Evolutionary conservation across 2,113 vertebrate genomes (phyloP).

Genomic region (Aspidoscelis tigris): DNA sequence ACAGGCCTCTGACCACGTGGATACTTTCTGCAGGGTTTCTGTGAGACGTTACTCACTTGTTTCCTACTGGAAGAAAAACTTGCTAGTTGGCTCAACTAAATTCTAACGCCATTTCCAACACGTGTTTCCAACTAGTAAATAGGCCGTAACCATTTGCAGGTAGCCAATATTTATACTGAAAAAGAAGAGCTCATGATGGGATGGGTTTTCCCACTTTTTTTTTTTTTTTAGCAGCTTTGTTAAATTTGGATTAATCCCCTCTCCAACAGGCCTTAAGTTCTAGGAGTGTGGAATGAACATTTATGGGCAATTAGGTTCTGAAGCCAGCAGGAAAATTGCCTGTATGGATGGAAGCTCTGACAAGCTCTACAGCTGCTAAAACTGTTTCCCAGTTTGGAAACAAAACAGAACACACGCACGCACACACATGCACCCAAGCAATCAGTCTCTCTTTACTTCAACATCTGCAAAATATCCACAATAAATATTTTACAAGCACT

Average conservation of each 20-base stretch:
- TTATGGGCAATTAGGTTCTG: conserved; percentile 70
- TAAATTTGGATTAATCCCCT: conserved; percentile 69
- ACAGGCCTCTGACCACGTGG: background rate
- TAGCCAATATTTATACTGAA: conserved; percentile 61
- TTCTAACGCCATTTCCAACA: conserved; percentile 52
- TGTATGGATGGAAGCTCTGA: conserved; percentile 58
- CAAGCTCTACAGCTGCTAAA: conserved; percentile 56
- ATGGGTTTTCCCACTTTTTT: conserved; percentile 38
- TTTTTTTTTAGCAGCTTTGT: conserved; percentile 64
- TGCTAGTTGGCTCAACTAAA: conserved; percentile 62
- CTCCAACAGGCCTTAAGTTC: conserved; percentile 61
- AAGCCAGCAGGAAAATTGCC: conserved; percentile 62
- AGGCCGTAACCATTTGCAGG: conserved; percentile 60
- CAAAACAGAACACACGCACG: conserved; percentile 12
- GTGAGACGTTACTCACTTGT: background rate
- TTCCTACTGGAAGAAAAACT: conserved; percentile 59
- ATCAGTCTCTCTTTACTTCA: conserved; percentile 38
- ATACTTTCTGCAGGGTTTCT: background rate
- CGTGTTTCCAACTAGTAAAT: conserved; percentile 52
- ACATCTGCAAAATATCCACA: conserved; percentile 57
- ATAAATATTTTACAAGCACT: conserved; percentile 54
- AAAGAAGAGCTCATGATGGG: conserved; percentile 54
- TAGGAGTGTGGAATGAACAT: conserved; percentile 57
- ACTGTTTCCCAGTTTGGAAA: conserved; percentile 44
- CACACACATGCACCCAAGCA: conserved; percentile 26